Conservation (phyloP, 2,797 vertebrate species). For the Lepus oiostolus region DNA sequence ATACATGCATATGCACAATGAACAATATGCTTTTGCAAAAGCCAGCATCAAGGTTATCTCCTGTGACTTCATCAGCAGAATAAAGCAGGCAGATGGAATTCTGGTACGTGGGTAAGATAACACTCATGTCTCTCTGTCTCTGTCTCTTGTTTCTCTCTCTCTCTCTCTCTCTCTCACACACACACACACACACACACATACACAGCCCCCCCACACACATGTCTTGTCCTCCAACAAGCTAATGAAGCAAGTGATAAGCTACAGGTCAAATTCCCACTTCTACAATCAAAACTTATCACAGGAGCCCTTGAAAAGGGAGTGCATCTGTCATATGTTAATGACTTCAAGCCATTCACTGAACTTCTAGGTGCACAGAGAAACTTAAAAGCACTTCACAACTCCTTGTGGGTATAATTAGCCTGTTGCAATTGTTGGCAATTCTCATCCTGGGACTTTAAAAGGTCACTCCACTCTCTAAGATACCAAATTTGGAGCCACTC, state of each 20-base stretch:
- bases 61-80: constrained; percentile 65
- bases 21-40: constrained; percentile 59
- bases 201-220: too few relatives aligned
- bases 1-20: background rate
- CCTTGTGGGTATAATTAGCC: constrained; percentile 85
- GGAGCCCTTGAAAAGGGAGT: constrained; percentile 78
- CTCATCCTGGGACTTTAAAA: constrained; percentile 82
- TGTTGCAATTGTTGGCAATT: constrained; percentile 83
- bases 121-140: background rate
- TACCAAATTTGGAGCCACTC: constrained; percentile 83
- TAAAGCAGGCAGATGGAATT: constrained; percentile 63
- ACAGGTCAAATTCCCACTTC: constrained; percentile 83
- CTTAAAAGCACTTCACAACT: constrained; percentile 83
- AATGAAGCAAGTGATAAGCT: constrained; percentile 82
- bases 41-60: constrained; percentile 75
- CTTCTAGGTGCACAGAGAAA: constrained; percentile 80
- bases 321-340: constrained; percentile 82
- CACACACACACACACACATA: too few relatives aligned
- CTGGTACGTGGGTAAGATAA: constrained; percentile 79
- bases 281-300: constrained; percentile 84
- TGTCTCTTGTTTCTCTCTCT: background rate
- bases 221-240: constrained; percentile 68
- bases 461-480: constrained; percentile 82
- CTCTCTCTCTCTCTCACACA: too few relatives aligned
- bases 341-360: constrained; percentile 76